Percentiles rank a stretch among this genome's conserved stretches.
These are phyloP conservation scores for Lydus trimaculatus DNA, from an alignment of 2,888 invertebrate genomes.

Conservation along the genomic window DNA sequence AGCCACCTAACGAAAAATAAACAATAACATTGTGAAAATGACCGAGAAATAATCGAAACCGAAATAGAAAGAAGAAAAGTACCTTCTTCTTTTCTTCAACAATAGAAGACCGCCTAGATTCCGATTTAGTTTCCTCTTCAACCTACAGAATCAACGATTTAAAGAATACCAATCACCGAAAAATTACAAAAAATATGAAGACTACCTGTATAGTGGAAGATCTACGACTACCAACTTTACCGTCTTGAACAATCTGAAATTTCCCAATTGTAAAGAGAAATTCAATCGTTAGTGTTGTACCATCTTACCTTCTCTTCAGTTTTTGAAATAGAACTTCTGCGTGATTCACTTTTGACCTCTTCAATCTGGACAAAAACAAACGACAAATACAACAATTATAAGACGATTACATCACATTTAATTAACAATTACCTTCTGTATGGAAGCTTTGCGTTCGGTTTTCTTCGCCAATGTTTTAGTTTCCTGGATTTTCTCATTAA, in stretches of 20 bases:
- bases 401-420: slow-evolving; percentile 24
- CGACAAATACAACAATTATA: slow-evolving; percentile 20
- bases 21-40: slow-evolving; percentile 16
- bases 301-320: slow-evolving; percentile 55
- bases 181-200: not conserved
- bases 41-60: not conserved
- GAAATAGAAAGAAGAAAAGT: slow-evolving; percentile 26
- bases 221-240: slow-evolving; percentile 54
- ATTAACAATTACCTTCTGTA: slow-evolving; percentile 51
- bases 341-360: slow-evolving; percentile 56
- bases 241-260: slow-evolving; percentile 54
- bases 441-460: slow-evolving; percentile 56
- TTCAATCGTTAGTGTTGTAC: not conserved
- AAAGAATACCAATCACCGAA: not conserved
- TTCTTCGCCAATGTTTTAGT: slow-evolving; percentile 67
- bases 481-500: slow-evolving; percentile 54
- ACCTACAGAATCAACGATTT: slow-evolving; percentile 36
- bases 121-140: slow-evolving; percentile 61
- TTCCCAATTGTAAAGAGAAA: slow-evolving; percentile 12
- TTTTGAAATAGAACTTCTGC: slow-evolving; percentile 56
- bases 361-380: slow-evolving; percentile 51
- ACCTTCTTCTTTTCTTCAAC: slow-evolving; percentile 59
- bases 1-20: slow-evolving; percentile 41
- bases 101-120: slow-evolving; percentile 62
- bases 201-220: slow-evolving; percentile 56